phyloP scores from a whole-genome alignment of 2,888 invertebrate species.

The Rhingia campestris region DNA sequence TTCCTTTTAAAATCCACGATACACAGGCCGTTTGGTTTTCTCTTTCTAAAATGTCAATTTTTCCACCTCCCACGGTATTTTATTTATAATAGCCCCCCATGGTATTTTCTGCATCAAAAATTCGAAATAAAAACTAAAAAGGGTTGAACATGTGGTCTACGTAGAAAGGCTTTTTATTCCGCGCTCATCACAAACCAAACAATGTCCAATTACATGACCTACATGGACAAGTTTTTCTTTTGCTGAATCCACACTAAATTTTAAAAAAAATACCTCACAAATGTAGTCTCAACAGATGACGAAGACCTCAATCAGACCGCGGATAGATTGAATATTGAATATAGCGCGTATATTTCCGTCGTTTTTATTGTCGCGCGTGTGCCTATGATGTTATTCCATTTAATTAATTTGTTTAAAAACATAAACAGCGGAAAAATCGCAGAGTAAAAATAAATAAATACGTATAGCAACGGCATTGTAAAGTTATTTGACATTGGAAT shows the following conservation, averaged over 20 bases:
- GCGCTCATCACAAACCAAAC: too few species aligned
- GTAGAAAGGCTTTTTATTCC: too few species aligned
- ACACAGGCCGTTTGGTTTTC: too few species aligned
- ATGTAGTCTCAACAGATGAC: conserved; percentile 11
- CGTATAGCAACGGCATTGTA: conserved; percentile 6
- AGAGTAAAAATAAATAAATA: background rate
- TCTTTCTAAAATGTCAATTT: too few species aligned
- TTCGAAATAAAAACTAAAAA: too few species aligned
- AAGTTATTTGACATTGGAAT: conserved; percentile 48
- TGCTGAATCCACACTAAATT: background rate
- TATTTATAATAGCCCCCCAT: too few species aligned
- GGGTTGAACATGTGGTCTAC: too few species aligned
- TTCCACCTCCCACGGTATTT: too few species aligned
- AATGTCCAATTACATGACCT: background rate
- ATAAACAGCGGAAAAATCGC: conserved; percentile 2
- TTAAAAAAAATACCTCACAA: background rate
- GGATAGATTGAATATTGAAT: conserved; percentile 31
- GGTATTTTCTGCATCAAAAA: too few species aligned
- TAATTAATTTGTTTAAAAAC: conserved; percentile 34
- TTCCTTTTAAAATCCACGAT: too few species aligned
- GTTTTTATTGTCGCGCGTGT: conserved; percentile 33
- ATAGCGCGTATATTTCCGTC: background rate
- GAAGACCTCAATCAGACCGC: conserved; percentile 21
- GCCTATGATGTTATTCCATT: background rate
- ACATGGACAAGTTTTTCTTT: background rate